Evolutionary conservation across 2,113 vertebrate species (phyloP), one percentile per base, ranked within the genome.

Genomic region (Labeo rohita): DNA sequence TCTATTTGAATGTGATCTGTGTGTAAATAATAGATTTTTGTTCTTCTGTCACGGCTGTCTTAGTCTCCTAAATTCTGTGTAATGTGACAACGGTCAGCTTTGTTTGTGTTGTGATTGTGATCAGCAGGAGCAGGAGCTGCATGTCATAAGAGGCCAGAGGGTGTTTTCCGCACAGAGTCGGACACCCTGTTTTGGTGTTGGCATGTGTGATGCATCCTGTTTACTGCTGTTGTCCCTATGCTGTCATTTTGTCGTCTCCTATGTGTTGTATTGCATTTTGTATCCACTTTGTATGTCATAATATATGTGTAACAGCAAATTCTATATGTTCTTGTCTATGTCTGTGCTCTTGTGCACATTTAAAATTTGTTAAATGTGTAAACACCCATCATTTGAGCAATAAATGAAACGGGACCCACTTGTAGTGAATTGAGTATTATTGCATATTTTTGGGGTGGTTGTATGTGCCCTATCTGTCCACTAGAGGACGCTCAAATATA

Each of bases 381-480:
- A 56, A 84, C 34, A 2, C 36, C 50, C 18, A 13, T 83, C 45
- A 23, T 52, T 43, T 49, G 13, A 10, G 4, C 49, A 78, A 52
- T 84, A 84, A 87, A 84, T 68, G 13, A 83, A 61, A 34, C 23
- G n/a, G 50, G 11, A 77, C 61, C n/a, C 23, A 54, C 23, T 15
- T 80, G 21, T n/a, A 61, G 8, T 88, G 59, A 68, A 50, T 6
- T 7, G 66, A 56, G 84, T 84, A 50, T 86, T 61, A 11, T 47
- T 80, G 2, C 28, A n/a, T 13, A 28, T 15, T 59, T 34, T 16
- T 43, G 66, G 23, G 50, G 15, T 54, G 36, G 56, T 45, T 80
- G 34, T 84, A 4, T n/a, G 12, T 80, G 45, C 45, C 4, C 8
- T 10, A 1, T 61, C 23, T 15, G 43, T 39, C 68, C 78, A 80